Percentiles rank a stretch among this genome's conserved stretches.
phyloP scores from a whole-genome alignment of 2,888 invertebrate species.

The Epinotia brunnichana region DNA sequence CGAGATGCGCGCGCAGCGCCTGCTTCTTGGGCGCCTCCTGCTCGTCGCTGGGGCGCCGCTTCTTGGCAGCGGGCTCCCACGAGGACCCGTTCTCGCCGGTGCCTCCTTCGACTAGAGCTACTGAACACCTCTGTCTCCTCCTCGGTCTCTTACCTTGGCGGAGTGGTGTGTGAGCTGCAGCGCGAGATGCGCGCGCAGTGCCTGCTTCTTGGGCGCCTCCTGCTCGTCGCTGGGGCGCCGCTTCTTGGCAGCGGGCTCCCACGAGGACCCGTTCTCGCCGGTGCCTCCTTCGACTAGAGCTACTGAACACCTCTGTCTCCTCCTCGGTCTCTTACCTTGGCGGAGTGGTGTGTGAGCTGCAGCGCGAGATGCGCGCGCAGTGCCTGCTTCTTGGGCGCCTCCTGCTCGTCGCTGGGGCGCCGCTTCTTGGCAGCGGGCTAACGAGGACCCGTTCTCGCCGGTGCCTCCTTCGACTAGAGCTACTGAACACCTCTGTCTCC shows the following conservation, averaged over 20 bases:
- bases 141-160: constrained; percentile 73
- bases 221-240: constrained; percentile 76
- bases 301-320: no score
- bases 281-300: constrained; percentile 50
- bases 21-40: constrained; percentile 85
- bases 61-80: constrained; percentile 83
- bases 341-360: no score
- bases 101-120: constrained; percentile 45
- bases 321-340: no score
- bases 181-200: constrained; percentile 89
- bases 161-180: constrained; percentile 89
- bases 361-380: no score
- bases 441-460: no score
- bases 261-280: constrained; percentile 61
- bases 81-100: constrained; percentile 55
- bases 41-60: constrained; percentile 71
- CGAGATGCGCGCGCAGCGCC: constrained; percentile 89
- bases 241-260: constrained; percentile 83
- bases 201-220: constrained; percentile 86
- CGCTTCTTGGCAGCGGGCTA: no score
- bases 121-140: no score
- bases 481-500: no score
- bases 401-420: no score
- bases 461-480: no score
- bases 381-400: no score